Percentiles rank a stretch among this genome's conserved stretches.
These are phyloP conservation scores for Heterochromis multidens DNA, from an alignment of 2,113 vertebrate genomes.

Conservation along the genomic window DNA sequence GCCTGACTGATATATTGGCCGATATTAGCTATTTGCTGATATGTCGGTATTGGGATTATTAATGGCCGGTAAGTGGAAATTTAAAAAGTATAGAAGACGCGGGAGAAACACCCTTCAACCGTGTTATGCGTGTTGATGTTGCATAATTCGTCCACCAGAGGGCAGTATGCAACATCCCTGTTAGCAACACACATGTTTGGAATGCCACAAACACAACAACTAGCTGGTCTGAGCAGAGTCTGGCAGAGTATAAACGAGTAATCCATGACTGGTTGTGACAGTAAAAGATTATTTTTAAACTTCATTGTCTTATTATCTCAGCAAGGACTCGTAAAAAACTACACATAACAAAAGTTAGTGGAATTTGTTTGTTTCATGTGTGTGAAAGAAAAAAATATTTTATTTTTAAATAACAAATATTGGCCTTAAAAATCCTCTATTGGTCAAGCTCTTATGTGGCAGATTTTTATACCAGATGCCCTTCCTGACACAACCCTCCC, in stretches of 20 bases:
- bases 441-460: no score
- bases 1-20: rapidly evolving
- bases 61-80: not conserved
- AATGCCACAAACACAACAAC: no score
- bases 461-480: not conserved
- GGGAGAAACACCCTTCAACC: not conserved
- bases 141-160: not conserved
- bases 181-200: no score
- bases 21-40: not conserved
- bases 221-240: no score
- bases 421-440: not conserved
- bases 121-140: not conserved
- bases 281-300: not conserved
- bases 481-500: not conserved
- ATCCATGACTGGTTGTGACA: not conserved
- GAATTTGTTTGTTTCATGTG: no score
- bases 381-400: no score
- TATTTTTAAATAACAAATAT: not conserved
- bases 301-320: not conserved
- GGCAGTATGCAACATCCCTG: no score
- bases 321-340: no score
- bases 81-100: not conserved
- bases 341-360: no score
- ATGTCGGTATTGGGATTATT: not conserved
- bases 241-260: rapidly evolving